These are phyloP conservation scores for Antitype chi DNA, from an alignment of 2,888 invertebrate genomes.

Conservation along the genomic window DNA sequence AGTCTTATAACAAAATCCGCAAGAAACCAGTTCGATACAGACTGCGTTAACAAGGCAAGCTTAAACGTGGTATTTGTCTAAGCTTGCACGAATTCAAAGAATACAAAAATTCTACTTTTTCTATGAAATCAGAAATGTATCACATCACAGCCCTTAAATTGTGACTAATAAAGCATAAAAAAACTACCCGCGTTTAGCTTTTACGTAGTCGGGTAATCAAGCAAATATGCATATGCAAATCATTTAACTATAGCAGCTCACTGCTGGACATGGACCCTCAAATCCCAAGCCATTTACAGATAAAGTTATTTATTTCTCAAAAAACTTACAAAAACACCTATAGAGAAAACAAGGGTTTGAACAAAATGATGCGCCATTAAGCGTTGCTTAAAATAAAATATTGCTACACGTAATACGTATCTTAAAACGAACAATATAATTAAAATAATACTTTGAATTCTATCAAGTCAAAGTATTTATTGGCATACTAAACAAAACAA, in stretches of 20 bases:
- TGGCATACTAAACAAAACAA: background rate
- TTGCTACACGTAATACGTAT: background rate
- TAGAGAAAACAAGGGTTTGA: no score
- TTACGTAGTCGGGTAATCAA: no score
- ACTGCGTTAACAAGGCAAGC: background rate
- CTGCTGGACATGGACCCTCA: no score
- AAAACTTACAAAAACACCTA: no score
- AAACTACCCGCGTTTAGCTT: no score
- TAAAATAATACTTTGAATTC: no score
- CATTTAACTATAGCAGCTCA: no score
- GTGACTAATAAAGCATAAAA: constrained; percentile 8
- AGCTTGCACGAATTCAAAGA: background rate
- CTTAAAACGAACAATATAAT: background rate
- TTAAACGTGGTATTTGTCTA: background rate
- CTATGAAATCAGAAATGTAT: no score
- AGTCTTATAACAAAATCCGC: background rate
- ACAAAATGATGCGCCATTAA: background rate
- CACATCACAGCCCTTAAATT: background rate
- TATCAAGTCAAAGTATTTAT: no score
- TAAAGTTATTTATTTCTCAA: no score
- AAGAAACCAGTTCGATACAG: background rate
- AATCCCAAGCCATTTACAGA: no score
- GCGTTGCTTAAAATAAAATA: background rate
- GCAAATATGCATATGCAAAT: no score
- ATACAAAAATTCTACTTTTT: background rate